phyloP scores from a whole-genome alignment of 2,113 vertebrate genomes.

The Sisor rabdophorus region DNA sequence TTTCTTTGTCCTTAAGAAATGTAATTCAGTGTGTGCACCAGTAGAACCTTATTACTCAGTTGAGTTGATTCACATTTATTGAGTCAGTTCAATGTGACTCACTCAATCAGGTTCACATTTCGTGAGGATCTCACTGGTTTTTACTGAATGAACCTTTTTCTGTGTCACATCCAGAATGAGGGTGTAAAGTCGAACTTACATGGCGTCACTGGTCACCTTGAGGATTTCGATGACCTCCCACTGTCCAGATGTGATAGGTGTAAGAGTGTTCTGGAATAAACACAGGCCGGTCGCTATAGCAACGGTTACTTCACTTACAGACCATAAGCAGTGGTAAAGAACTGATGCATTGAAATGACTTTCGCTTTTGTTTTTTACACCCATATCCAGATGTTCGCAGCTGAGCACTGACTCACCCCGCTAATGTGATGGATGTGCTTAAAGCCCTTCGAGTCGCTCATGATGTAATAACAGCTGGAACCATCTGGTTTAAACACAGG shows the following conservation, averaged over 20 bases:
- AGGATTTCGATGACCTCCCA: conserved; percentile 92
- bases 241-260: conserved; percentile 76
- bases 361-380: too few relatives aligned
- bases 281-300: background rate
- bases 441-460: conserved; percentile 77
- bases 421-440: conserved; percentile 86
- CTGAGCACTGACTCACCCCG: conserved; percentile 49
- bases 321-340: background rate
- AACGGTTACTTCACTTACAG: background rate
- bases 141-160: too few relatives aligned
- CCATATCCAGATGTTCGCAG: too few relatives aligned
- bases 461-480: conserved; percentile 83
- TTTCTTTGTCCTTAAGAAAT: too few relatives aligned
- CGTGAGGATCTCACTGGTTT: too few relatives aligned
- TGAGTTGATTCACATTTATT: too few relatives aligned
- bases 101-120: too few relatives aligned
- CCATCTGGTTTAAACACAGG: conserved; percentile 79
- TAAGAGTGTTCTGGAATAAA: conserved; percentile 20
- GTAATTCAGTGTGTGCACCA: too few relatives aligned
- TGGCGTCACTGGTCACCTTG: conserved; percentile 78
- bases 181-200: conserved; percentile 66
- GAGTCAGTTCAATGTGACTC: too few relatives aligned
- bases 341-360: too few relatives aligned
- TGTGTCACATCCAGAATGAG: too few relatives aligned
- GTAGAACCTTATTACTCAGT: too few relatives aligned